These are phyloP conservation scores for Xanthorhoe spadicearia DNA, from an alignment of 2,888 invertebrate genomes.

Conservation along the genomic window DNA sequence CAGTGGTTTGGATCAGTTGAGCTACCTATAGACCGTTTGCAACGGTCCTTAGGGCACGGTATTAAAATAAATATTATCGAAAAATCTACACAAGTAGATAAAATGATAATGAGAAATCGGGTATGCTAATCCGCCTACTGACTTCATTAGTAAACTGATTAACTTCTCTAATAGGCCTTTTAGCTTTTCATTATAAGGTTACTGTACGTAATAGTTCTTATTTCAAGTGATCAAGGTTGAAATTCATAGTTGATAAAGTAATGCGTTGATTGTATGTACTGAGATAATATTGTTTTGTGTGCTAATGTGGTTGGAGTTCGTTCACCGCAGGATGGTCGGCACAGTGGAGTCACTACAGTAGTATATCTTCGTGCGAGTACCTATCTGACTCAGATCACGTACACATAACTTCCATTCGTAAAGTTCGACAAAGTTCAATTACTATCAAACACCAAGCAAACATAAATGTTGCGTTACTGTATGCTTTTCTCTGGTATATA, in stretches of 20 bases:
- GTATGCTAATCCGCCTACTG: not conserved
- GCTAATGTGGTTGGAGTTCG: conserved; percentile 24
- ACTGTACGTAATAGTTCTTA: not conserved
- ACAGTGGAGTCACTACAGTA: conserved; percentile 12
- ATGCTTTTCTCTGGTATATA: not conserved
- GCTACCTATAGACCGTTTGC: too few species aligned
- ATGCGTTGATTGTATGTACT: conserved; percentile 15
- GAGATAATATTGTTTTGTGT: conserved; percentile 27
- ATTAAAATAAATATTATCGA: not conserved
- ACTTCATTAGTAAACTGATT: not conserved
- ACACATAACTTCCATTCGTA: not conserved
- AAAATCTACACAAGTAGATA: not conserved
- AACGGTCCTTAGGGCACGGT: too few species aligned
- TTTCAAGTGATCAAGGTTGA: conserved; percentile 12
- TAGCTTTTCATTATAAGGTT: not conserved
- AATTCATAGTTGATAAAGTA: conserved; percentile 7
- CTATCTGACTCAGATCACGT: conserved; percentile 27
- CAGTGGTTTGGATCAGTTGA: too few species aligned
- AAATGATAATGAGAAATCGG: not conserved
- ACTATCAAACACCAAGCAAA: not conserved
- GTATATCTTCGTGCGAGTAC: not conserved
- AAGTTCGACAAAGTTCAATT: conserved; percentile 1
- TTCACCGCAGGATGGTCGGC: conserved; percentile 22
- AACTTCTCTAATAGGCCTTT: not conserved
- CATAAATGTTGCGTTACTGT: not conserved